phyloP scores from a whole-genome alignment of 2,888 invertebrate genomes.

The Galerucella nymphaeae region DNA sequence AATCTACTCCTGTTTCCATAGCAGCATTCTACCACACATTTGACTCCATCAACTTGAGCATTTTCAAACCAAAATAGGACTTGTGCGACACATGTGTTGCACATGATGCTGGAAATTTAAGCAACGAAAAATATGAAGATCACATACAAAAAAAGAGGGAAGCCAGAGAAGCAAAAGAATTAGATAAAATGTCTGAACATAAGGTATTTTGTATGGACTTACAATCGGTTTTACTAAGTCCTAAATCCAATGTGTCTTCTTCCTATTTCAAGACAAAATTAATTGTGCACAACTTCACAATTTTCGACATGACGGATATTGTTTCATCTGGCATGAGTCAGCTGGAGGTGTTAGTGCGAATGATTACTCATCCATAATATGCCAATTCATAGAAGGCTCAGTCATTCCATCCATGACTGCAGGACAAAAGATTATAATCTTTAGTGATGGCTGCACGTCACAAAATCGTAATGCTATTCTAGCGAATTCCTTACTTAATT shows the following conservation, averaged over 20 bases:
- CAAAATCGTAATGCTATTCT: constrained; percentile 29
- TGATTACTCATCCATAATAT: constrained; percentile 13
- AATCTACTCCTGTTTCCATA: neutral
- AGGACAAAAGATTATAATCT: constrained; percentile 26
- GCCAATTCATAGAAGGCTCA: constrained; percentile 19
- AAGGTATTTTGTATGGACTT: too few species aligned
- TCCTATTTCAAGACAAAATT: too few species aligned
- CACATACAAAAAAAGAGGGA: too few species aligned
- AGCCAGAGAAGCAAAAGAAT: too few species aligned
- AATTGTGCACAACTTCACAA: too few species aligned
- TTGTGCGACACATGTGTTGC: too few species aligned
- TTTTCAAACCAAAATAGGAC: constrained; percentile 23
- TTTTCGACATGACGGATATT: too few species aligned
- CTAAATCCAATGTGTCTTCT: too few species aligned
- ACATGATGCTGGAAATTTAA: too few species aligned
- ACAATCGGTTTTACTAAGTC: too few species aligned
- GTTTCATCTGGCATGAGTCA: neutral
- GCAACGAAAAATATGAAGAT: too few species aligned
- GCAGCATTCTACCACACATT: constrained; percentile 28
- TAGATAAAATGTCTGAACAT: too few species aligned
- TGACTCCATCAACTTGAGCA: constrained; percentile 13
- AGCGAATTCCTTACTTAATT: constrained; percentile 26
- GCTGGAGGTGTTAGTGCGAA: constrained; percentile 2
- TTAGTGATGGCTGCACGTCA: constrained; percentile 29
- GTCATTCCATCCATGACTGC: constrained; percentile 22